Percentiles rank a stretch among this genome's conserved stretches.
phyloP scores from a whole-genome alignment of 64 coral and sea anemone species.

The Acropora tenuis region DNA sequence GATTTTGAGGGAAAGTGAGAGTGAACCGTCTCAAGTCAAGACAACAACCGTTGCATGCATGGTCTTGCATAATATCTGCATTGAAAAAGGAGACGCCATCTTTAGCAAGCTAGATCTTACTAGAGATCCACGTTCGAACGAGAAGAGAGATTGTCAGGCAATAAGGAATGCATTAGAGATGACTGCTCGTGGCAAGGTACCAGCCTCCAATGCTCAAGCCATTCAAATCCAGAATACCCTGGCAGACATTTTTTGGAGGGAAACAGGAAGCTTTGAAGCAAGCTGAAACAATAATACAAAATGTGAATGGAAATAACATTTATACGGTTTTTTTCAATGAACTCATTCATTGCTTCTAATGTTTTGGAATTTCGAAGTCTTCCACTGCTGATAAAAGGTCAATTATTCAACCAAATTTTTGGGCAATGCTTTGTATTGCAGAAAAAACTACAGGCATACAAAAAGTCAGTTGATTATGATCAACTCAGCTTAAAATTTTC shows the following conservation, averaged over 20 bases:
- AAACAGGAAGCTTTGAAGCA: neutral
- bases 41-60: neutral
- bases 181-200: neutral
- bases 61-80: neutral
- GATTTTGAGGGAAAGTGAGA: constrained; percentile 27
- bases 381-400: no score
- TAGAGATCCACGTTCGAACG: neutral
- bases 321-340: neutral
- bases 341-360: no score
- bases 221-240: neutral
- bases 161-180: neutral
- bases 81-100: constrained; percentile 1
- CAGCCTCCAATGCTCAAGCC: neutral
- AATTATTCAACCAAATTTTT: no score
- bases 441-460: no score
- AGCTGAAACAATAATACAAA: no score
- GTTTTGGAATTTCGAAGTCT: no score
- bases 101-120: neutral
- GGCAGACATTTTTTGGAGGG: neutral
- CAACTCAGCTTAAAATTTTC: no score
- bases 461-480: no score
- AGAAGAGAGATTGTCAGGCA: neutral
- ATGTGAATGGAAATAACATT: neutral
- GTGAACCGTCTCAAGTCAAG: neutral
- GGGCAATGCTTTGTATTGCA: no score